A percentile compares a stretch with the other conserved stretches of the same genome.
These are phyloP conservation scores for Suricata suricatta DNA, from an alignment of 2,113 vertebrate species.

Conservation along the genomic window DNA sequence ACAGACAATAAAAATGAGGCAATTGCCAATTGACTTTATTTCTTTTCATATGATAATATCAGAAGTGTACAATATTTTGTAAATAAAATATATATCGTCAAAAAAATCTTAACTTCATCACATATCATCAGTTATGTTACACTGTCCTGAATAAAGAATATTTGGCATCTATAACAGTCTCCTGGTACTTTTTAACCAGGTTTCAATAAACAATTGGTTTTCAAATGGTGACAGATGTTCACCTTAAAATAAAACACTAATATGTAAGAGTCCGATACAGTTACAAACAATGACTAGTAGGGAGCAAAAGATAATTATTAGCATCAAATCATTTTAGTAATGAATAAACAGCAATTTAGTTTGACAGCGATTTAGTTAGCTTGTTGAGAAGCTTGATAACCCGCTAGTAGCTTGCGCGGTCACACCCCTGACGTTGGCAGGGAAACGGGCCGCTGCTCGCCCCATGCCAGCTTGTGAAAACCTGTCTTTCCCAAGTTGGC, in stretches of 20 bases:
- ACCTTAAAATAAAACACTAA: constrained; percentile 49
- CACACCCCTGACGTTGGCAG: neutral
- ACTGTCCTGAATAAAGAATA: constrained; percentile 58
- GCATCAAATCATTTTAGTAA: neutral
- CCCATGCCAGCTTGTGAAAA: neutral
- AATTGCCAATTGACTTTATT: constrained; percentile 84
- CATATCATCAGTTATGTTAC: constrained; percentile 30
- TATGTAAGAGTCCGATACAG: neutral
- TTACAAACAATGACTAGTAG: neutral
- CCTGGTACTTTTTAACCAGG: constrained; percentile 39
- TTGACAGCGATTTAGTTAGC: neutral
- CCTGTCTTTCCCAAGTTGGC: neutral
- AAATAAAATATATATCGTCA: constrained; percentile 71
- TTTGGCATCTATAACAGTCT: constrained; percentile 70
- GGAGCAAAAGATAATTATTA: neutral
- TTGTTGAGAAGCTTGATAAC: constrained; percentile 32
- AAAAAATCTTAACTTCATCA: neutral
- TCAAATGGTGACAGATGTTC: constrained; percentile 43
- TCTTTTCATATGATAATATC: constrained; percentile 79
- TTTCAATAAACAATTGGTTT: constrained; percentile 42
- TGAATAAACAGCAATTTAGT: constrained; percentile 42
- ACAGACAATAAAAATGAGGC: constrained; percentile 47
- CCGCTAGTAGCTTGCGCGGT: neutral
- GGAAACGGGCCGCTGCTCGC: neutral
- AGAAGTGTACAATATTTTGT: constrained; percentile 70